These are phyloP conservation scores for Myotis planiceps DNA, from an alignment of 2,797 vertebrate species.

Conservation along the genomic window DNA sequence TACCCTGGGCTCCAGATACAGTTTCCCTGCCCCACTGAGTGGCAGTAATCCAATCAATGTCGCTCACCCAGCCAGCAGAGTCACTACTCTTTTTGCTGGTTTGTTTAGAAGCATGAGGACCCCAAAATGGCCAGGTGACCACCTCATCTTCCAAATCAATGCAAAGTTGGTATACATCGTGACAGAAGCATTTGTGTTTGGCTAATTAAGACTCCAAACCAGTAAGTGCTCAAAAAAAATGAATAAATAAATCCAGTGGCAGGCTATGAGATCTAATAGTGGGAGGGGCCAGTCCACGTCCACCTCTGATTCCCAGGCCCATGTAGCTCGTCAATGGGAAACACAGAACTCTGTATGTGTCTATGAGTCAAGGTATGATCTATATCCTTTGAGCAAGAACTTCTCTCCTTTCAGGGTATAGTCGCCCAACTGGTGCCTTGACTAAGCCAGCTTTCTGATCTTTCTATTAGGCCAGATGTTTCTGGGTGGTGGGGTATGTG, in stretches of 20 bases:
- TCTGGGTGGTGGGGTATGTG: neutral
- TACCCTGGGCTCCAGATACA: neutral
- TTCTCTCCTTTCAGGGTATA: neutral
- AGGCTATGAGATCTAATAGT: neutral
- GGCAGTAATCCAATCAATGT: neutral
- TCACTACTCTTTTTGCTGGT: neutral
- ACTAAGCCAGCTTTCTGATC: neutral
- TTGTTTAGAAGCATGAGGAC: neutral
- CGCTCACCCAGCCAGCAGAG: neutral
- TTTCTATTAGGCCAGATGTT: neutral
- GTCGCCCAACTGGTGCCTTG: neutral
- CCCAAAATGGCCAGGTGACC: neutral
- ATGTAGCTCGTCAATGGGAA: neutral
- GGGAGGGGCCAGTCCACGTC: neutral
- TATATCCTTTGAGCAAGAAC: neutral
- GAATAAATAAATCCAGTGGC: neutral
- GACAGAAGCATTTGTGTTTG: neutral
- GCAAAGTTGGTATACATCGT: neutral
- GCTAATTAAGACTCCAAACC: neutral
- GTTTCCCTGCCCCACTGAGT: fast-evolving
- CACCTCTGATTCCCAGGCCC: neutral
- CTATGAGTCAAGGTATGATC: neutral
- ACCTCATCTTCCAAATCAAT: constrained; percentile 11
- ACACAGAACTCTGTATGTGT: neutral
- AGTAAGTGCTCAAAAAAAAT: neutral